Conservation (phyloP, 2,797 vertebrate genomes). For the Cirrhinus mrigala region DNA sequence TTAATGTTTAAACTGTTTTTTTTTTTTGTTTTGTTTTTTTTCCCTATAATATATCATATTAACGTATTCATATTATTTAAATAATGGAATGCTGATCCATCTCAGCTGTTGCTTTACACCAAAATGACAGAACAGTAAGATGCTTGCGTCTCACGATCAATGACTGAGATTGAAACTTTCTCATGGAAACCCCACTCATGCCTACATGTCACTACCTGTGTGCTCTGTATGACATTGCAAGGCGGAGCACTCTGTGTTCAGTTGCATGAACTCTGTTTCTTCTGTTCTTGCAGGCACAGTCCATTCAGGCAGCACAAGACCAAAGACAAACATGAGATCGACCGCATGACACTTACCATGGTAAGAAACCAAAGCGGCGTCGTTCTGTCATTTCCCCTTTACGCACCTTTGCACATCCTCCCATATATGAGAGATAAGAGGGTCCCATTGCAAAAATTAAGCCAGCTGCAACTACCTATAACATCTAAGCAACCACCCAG, state of each 20-base stretch:
- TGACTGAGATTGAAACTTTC: background rate
- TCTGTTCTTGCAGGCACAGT: constrained; percentile 85
- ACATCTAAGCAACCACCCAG: background rate
- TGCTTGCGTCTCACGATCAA: background rate
- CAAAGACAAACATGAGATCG: constrained; percentile 99
- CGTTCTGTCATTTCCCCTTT: background rate
- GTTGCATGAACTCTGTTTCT: constrained; percentile 28
- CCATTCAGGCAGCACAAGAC: constrained; percentile 99
- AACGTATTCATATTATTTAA: too few species aligned
- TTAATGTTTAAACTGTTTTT: too few species aligned
- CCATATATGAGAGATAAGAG: background rate
- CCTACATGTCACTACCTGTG: background rate
- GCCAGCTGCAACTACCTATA: background rate
- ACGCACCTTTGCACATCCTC: background rate
- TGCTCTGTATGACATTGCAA: constrained; percentile 13
- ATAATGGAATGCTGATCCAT: background rate
- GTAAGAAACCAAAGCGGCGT: constrained; percentile 76
- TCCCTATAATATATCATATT: too few species aligned
- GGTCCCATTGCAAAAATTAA: background rate
- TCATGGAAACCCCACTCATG: background rate
- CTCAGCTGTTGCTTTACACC: background rate
- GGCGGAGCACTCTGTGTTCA: background rate
- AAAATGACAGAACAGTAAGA: background rate
- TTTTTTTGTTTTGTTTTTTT: too few species aligned
- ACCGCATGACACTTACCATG: constrained; percentile 98